These are phyloP conservation scores for Mythimna ferrago DNA, from an alignment of 2,888 invertebrate species.

Conservation along the genomic window DNA sequence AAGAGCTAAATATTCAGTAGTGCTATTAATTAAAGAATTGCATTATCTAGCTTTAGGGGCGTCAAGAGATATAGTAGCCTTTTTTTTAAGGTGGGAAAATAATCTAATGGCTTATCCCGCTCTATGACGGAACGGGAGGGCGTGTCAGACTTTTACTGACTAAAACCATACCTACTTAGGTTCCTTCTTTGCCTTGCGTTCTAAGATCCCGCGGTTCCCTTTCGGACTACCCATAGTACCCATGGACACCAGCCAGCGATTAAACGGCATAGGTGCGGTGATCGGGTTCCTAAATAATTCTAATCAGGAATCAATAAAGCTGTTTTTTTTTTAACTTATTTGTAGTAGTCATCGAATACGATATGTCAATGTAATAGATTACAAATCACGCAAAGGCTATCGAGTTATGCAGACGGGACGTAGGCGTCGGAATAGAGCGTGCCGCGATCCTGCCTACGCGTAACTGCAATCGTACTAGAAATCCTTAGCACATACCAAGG, in stretches of 20 bases:
- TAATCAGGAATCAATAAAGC: too few species aligned
- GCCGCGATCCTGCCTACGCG: constrained; percentile 65
- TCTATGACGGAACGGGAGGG: too few species aligned
- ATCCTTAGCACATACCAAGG: constrained; percentile 62
- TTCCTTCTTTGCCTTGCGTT: too few species aligned
- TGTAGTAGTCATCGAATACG: not conserved
- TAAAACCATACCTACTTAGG: too few species aligned
- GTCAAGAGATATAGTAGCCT: not conserved
- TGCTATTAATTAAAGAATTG: not conserved
- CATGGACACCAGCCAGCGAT: not conserved
- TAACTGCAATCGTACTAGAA: constrained; percentile 59
- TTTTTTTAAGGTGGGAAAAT: too few species aligned
- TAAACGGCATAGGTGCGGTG: not conserved
- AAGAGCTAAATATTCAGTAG: not conserved
- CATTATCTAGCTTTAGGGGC: not conserved
- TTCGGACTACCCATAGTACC: too few species aligned
- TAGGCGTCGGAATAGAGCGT: constrained; percentile 57
- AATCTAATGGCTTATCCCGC: too few species aligned
- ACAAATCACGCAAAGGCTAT: constrained; percentile 61
- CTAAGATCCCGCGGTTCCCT: too few species aligned
- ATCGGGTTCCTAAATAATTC: not conserved
- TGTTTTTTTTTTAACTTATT: not conserved
- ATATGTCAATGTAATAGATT: constrained; percentile 47
- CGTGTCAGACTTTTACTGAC: too few species aligned
- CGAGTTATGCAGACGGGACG: constrained; percentile 52